Conservation (phyloP, 2,888 invertebrate genomes). For the Leuctra nigra region DNA sequence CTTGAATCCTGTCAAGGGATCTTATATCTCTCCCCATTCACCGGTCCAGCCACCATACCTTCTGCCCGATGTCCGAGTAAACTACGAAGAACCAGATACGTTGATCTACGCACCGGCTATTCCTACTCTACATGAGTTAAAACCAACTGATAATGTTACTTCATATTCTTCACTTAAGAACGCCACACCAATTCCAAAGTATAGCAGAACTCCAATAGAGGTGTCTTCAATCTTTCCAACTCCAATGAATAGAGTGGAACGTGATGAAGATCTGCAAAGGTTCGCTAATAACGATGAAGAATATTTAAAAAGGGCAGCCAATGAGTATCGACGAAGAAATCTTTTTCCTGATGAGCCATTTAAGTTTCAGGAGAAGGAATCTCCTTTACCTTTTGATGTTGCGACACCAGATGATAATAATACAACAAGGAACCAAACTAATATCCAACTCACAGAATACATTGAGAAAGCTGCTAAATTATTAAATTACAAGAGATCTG, state of each 20-base stretch:
- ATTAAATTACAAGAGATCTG: conserved; percentile 5
- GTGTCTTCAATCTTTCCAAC: neutral
- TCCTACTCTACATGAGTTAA: neutral
- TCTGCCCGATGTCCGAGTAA: too few relatives aligned
- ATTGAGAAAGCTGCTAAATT: conserved; percentile 16
- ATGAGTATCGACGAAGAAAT: neutral
- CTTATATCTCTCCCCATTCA: neutral
- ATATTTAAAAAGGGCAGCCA: neutral
- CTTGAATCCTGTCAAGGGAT: conserved; percentile 2
- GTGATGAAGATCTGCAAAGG: too few relatives aligned
- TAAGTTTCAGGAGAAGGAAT: neutral
- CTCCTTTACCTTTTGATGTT: neutral
- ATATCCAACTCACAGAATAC: neutral
- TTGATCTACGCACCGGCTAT: neutral
- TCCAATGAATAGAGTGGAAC: neutral
- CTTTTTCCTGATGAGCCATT: neutral
- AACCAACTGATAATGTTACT: neutral
- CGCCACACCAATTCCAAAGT: neutral
- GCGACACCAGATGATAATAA: neutral
- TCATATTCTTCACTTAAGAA: neutral
- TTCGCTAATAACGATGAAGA: neutral
- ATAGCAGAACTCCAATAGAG: neutral
- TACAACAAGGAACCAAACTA: neutral
- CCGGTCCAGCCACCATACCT: too few relatives aligned
- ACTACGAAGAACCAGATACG: neutral